These are phyloP conservation scores for Limnodromus scolopaceus DNA, from an alignment of 2,797 vertebrate genomes.

Conservation along the genomic window DNA sequence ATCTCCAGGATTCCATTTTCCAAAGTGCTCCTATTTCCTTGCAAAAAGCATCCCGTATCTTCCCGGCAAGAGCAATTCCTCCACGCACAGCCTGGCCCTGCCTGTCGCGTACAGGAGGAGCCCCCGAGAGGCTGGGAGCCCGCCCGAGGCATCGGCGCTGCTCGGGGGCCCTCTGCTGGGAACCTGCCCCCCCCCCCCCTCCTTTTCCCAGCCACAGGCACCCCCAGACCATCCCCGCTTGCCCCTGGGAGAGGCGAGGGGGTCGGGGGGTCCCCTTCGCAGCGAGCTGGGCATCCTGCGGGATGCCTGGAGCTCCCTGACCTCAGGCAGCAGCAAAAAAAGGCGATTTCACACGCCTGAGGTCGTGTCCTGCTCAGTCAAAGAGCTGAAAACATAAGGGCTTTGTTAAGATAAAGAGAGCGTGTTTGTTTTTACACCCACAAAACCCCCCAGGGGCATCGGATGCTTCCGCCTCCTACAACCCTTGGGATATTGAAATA, in stretches of 20 bases:
- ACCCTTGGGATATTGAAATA: neutral
- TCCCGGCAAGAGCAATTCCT: neutral
- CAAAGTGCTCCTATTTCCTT: accelerated
- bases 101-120: accelerated
- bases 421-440: neutral
- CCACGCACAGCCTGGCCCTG: accelerated
- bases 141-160: neutral
- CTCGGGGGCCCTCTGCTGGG: conserved; percentile 38
- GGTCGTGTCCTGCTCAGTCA: neutral
- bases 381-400: neutral
- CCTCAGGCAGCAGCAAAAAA: neutral
- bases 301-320: accelerated
- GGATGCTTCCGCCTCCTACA: neutral
- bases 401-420: conserved; percentile 10
- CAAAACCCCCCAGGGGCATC: neutral
- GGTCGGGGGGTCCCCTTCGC: accelerated
- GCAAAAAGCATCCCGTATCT: neutral
- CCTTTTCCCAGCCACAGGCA: too few relatives aligned
- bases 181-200: neutral
- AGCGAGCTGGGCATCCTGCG: accelerated
- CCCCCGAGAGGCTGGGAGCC: neutral
- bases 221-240: neutral
- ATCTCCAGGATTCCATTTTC: neutral
- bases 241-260: accelerated
- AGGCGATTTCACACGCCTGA: accelerated